Evolutionary conservation across 2,888 invertebrate species (phyloP).

Genomic region (Lottia gigantea): DNA sequence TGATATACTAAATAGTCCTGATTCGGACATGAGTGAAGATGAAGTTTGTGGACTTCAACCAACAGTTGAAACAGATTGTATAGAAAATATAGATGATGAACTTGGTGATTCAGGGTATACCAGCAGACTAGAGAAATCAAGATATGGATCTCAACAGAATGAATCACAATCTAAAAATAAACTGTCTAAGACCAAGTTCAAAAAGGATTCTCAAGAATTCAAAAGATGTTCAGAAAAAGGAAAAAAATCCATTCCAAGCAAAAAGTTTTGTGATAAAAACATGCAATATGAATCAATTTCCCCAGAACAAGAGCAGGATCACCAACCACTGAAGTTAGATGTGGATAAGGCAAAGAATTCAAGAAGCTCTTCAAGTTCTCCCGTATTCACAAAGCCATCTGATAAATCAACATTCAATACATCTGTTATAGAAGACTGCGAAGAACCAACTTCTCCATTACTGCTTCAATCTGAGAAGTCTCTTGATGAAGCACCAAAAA

Average conservation of each 20-base stretch:
- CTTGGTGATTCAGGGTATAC: neutral
- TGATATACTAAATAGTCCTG: constrained; percentile 9
- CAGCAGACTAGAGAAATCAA: neutral
- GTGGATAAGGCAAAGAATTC: too few species aligned
- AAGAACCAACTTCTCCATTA: neutral
- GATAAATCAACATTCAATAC: neutral
- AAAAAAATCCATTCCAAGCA: too few species aligned
- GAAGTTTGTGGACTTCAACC: neutral
- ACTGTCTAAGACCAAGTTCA: neutral
- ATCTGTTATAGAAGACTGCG: neutral
- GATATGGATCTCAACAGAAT: neutral
- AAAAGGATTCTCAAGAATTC: neutral
- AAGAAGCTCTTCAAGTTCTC: neutral
- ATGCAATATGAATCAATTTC: too few species aligned
- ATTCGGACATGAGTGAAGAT: neutral
- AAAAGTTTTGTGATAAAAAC: too few species aligned
- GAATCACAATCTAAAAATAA: neutral
- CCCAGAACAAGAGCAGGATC: too few species aligned
- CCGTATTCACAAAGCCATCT: neutral
- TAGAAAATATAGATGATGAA: neutral
- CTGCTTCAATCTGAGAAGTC: neutral
- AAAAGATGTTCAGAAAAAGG: too few species aligned
- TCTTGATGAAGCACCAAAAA: neutral
- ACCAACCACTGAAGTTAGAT: too few species aligned
- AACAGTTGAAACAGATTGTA: neutral